These are phyloP conservation scores for Ectemnius cavifrons DNA, from an alignment of 2,888 invertebrate genomes.

Conservation along the genomic window DNA sequence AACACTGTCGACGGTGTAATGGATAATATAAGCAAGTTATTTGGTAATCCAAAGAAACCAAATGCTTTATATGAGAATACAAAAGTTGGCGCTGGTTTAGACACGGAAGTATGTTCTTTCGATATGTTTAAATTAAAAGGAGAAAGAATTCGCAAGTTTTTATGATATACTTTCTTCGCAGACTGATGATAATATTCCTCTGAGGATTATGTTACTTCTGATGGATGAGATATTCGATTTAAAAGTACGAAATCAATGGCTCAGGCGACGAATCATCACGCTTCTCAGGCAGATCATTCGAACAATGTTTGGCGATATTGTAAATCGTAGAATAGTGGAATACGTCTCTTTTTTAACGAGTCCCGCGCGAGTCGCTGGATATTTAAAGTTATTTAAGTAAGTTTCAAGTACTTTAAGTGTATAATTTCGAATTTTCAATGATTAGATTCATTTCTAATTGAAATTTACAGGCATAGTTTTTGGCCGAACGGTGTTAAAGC, in stretches of 20 bases:
- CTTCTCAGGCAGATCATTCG: slow-evolving; percentile 88
- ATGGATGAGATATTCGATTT: slow-evolving; percentile 93
- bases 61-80: slow-evolving; percentile 78
- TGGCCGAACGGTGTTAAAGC: slow-evolving; percentile 82
- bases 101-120: slow-evolving; percentile 79
- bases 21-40: slow-evolving; percentile 89
- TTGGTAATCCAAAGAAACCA: slow-evolving; percentile 79
- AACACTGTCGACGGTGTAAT: slow-evolving; percentile 91
- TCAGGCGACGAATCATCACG: slow-evolving; percentile 87
- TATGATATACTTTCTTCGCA: too few species aligned
- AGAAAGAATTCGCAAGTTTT: too few species aligned
- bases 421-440: neutral
- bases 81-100: slow-evolving; percentile 80
- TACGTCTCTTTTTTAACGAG: slow-evolving; percentile 92
- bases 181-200: slow-evolving; percentile 88
- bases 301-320: slow-evolving; percentile 89
- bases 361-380: slow-evolving; percentile 92
- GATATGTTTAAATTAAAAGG: too few species aligned
- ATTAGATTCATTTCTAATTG: neutral
- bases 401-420: slow-evolving; percentile 65
- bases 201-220: slow-evolving; percentile 87
- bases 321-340: slow-evolving; percentile 92
- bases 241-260: slow-evolving; percentile 89
- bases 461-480: slow-evolving; percentile 79
- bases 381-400: slow-evolving; percentile 91